These are phyloP conservation scores for Artemia sinica DNA, from an alignment of 2,888 invertebrate genomes.

Conservation along the genomic window DNA sequence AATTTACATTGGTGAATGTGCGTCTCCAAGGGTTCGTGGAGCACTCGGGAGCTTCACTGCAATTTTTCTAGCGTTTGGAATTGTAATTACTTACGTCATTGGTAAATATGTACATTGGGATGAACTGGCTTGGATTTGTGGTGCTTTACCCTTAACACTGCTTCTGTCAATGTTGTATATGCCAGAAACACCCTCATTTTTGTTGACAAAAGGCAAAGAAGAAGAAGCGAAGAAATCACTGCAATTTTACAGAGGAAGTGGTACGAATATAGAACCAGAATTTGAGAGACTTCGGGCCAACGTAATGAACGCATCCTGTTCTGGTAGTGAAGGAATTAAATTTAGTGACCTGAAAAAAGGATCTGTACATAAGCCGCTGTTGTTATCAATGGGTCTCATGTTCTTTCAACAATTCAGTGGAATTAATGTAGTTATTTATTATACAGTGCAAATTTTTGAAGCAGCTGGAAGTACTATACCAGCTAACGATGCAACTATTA, in stretches of 20 bases:
- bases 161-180: slow-evolving; percentile 54
- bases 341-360: slow-evolving; percentile 23
- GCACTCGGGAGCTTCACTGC: slow-evolving; percentile 21
- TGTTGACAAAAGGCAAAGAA: slow-evolving; percentile 41
- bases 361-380: slow-evolving; percentile 28
- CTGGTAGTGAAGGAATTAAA: slow-evolving; percentile 17
- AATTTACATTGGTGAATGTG: slow-evolving; percentile 22
- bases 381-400: slow-evolving; percentile 46
- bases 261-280: slow-evolving; percentile 19
- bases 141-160: slow-evolving; percentile 48
- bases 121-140: slow-evolving; percentile 46
- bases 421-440: slow-evolving; percentile 54
- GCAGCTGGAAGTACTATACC: too few species aligned
- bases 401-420: slow-evolving; percentile 73
- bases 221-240: slow-evolving; percentile 51
- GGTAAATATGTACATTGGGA: slow-evolving; percentile 48
- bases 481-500: too few species aligned
- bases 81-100: slow-evolving; percentile 53
- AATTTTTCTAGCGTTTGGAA: slow-evolving; percentile 43
- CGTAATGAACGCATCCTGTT: too few species aligned
- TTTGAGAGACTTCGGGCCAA: slow-evolving; percentile 19
- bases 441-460: too few species aligned
- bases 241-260: slow-evolving; percentile 49
- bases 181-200: slow-evolving; percentile 67
- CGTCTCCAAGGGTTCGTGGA: slow-evolving; percentile 22